Base-by-base conservation (phyloP, 2,888 invertebrate species). In the Cotesia congregata region DNA sequence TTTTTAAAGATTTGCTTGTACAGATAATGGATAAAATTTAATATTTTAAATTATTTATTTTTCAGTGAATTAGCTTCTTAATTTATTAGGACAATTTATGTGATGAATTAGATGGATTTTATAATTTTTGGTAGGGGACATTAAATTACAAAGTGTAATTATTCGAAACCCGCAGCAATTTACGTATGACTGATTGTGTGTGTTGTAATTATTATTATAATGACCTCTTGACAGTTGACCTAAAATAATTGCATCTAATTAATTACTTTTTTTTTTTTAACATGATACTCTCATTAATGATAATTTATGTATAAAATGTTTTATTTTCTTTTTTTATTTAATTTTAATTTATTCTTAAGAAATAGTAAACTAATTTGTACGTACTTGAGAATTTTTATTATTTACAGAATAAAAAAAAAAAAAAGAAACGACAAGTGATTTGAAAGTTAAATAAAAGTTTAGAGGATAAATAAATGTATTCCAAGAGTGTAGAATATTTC, bases 241-340 rank as follows among this genome's bases (percentile, higher is more conserved):
- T 71, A 40, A 71, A 60, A 41, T 65, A 72, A 72, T 72, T 65
- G 12, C 65, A 41, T 72, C 41, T 50, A 72, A 65, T 20, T 64
- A 72, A 72, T 65, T 39, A 38, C 41, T 72, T 65, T 64, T 72
- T 41, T 72, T 41, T 41, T 9, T 72, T 7, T 17, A 12, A 50
- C 50, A 50, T 50, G 50, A 50, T 50, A 50, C 50, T 50, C 12
- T 50, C 4, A 50, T 50, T 12, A 50, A 50, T 50, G 50, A 50
- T 50, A 50, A 50, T 50, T 50, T 50, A 50, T 50, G 50, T 50
- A 50, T 50, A 30, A 30, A 30, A 50, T 50, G 50, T 50, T 7
- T 50, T 12, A 12, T 50, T 50, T 12, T 12, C 12, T 50, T 50
- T 50, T 50, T 12, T 50, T 50, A 12, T 12, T 50, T 50, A 50